A percentile compares a stretch with the other conserved stretches of the same genome.
Evolutionary conservation across 2,797 vertebrate species (phyloP).

Genomic region (Mycteria americana): DNA sequence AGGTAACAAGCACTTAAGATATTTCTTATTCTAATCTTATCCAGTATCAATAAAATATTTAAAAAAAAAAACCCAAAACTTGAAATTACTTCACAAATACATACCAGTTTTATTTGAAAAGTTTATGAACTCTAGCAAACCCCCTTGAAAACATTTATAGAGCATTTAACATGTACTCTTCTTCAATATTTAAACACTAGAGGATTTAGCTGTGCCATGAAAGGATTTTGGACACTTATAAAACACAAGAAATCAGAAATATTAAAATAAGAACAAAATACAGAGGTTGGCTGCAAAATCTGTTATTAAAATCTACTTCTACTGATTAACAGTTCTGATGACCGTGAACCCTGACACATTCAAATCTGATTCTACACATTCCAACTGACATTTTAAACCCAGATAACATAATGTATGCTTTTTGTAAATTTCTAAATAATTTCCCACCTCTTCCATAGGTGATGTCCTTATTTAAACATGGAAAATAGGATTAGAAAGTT

Average conservation of each 20-base stretch:
- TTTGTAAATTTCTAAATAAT: not conserved
- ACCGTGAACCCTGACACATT: not conserved
- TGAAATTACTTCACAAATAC: not conserved
- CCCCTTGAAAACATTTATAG: not conserved
- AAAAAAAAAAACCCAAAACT: fast-evolving
- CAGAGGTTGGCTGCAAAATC: not conserved
- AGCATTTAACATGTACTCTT: not conserved
- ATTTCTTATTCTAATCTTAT: not conserved
- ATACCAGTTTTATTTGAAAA: not conserved
- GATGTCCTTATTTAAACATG: not conserved
- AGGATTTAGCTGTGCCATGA: not conserved
- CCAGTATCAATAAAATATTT: not conserved
- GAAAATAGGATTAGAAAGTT: not conserved
- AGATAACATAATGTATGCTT: not conserved
- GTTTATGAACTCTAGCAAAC: not conserved
- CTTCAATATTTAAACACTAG: not conserved
- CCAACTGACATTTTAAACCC: not conserved
- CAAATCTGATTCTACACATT: not conserved
- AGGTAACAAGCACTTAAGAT: not conserved
- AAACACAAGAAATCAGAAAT: not conserved
- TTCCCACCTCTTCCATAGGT: not conserved
- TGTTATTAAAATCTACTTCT: not conserved
- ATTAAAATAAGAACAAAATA: not conserved
- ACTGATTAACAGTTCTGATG: not conserved
- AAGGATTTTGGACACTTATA: not conserved